These are phyloP conservation scores for Taenaris catops DNA, from an alignment of 2,888 invertebrate species.

Conservation along the genomic window DNA sequence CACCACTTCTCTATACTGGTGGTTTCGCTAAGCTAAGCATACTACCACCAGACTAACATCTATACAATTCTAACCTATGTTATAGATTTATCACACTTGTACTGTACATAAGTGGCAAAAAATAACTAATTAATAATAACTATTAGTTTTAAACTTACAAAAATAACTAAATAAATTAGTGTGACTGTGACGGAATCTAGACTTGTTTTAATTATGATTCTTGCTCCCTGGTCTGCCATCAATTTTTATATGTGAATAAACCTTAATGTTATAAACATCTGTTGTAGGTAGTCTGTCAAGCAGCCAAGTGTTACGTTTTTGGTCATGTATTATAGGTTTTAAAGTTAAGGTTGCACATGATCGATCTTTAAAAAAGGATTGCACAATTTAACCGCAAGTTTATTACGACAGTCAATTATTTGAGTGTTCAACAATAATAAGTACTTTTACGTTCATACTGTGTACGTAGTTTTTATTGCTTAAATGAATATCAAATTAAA, in stretches of 20 bases:
- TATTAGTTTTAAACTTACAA: conserved; percentile 21
- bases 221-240: conserved; percentile 22
- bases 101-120: conserved; percentile 68
- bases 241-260: neutral
- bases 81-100: conserved; percentile 60
- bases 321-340: too few species aligned
- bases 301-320: too few species aligned
- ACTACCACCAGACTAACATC: conserved; percentile 34
- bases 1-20: conserved; percentile 53
- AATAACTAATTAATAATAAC: conserved; percentile 18
- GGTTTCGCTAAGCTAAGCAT: conserved; percentile 39
- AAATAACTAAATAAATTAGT: conserved; percentile 22
- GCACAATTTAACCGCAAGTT: too few species aligned
- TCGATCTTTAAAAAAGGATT: too few species aligned
- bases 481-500: too few species aligned
- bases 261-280: neutral
- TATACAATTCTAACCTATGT: conserved; percentile 32
- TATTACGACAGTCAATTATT: too few species aligned
- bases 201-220: conserved; percentile 10
- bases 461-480: too few species aligned
- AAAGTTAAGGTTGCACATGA: too few species aligned
- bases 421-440: too few species aligned
- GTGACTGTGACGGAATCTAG: conserved; percentile 19
- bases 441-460: too few species aligned
- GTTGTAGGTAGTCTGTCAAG: too few species aligned